These are phyloP conservation scores for Desmodus rotundus DNA, from an alignment of 2,113 vertebrate genomes.

Conservation along the genomic window DNA sequence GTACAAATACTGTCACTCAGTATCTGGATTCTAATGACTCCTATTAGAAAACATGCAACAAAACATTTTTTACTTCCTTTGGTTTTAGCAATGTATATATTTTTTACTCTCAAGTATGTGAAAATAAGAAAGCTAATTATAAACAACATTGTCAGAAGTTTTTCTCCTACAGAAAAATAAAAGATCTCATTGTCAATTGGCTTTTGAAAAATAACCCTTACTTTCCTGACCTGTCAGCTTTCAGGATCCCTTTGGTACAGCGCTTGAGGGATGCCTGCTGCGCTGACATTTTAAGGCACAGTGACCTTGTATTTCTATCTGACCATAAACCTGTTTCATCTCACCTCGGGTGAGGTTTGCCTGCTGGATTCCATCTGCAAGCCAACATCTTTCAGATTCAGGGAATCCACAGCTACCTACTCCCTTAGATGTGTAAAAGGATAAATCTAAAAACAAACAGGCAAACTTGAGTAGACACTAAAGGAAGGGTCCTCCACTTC, in stretches of 20 bases:
- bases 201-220: neutral
- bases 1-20: neutral
- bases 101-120: neutral
- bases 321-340: neutral
- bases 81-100: neutral
- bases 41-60: neutral
- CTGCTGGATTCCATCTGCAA: neutral
- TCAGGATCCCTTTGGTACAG: neutral
- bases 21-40: neutral
- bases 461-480: neutral
- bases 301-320: neutral
- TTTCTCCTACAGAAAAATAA: neutral
- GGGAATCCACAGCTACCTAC: neutral
- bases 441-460: neutral
- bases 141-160: neutral
- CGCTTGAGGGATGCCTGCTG: neutral
- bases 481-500: neutral
- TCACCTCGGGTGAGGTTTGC: neutral
- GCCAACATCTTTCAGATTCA: neutral
- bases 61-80: neutral
- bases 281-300: slow-evolving; percentile 5
- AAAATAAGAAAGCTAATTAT: slow-evolving; percentile 32
- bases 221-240: neutral
- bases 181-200: neutral
- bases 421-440: neutral